Percentiles rank a stretch among this genome's conserved stretches.
Evolutionary conservation across 2,888 invertebrate genomes (phyloP).

Genomic region (Carabus problematicus): DNA sequence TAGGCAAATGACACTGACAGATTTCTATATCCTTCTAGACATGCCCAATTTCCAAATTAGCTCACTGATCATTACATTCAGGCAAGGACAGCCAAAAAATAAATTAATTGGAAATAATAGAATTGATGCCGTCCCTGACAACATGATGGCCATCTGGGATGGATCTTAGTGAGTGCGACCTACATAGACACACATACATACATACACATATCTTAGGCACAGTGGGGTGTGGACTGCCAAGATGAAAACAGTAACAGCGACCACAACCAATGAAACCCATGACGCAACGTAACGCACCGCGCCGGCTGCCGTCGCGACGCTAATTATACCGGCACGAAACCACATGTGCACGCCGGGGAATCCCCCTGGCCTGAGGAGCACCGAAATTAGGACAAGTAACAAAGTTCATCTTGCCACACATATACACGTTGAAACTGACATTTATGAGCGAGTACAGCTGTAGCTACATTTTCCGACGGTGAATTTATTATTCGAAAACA

Average conservation of each 20-base stretch:
- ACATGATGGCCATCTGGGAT: not conserved
- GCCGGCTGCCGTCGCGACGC: constrained; percentile 30
- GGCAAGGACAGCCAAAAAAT: not conserved
- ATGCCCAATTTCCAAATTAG: not conserved
- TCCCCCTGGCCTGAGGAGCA: not conserved
- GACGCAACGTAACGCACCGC: constrained; percentile 18
- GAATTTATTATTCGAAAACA: too few relatives aligned
- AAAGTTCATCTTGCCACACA: too few relatives aligned
- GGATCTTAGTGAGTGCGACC: not conserved
- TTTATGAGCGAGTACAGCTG: too few relatives aligned
- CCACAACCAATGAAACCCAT: constrained; percentile 12
- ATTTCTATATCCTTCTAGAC: not conserved
- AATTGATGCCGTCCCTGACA: constrained; percentile 6
- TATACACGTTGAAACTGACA: too few relatives aligned
- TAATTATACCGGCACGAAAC: constrained; percentile 27
- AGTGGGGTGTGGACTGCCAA: not conserved
- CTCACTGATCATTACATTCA: not conserved
- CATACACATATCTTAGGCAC: not conserved
- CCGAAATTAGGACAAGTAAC: constrained; percentile 17
- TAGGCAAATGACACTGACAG: not conserved
- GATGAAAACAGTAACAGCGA: not conserved
- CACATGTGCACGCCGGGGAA: constrained; percentile 14
- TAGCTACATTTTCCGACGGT: too few relatives aligned
- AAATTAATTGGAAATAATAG: constrained; percentile 2
- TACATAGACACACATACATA: constrained; percentile 3